Evolutionary conservation across 2,113 vertebrate species (phyloP), one percentile per base, ranked within the genome.

Genomic region (Limnothrissa miodon): DNA sequence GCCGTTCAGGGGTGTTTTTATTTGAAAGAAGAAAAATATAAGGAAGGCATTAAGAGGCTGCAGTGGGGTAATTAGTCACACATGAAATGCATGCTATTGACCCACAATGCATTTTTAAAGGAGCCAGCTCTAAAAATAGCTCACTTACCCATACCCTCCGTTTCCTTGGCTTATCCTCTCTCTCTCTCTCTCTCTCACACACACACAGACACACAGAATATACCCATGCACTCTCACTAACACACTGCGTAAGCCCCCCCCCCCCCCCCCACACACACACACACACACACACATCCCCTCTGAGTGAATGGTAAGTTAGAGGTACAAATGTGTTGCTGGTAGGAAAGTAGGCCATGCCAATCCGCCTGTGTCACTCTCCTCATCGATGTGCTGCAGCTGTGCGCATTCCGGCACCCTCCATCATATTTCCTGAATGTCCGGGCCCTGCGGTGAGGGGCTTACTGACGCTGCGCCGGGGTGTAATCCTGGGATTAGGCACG

Each of bases 401-500:
- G 51, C 19, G 23, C n/a, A 3, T 13, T 59, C 25, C 78, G 62
- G 25, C 25, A 80, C 25, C 82, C 82, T 85, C 82, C 39, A 48
- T 81, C 39, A 82, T n/a, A 33, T 39, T 82, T 82, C 78, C 81
- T 70, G 15, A 62, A 82, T 33, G 82, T 44, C 56, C 39, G 66
- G 25, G 13, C 66, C 66, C 66, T 3, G 29, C 29, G 39, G 48
- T 33, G 39, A 56, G 17, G 59, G 29, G 59, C 17, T 80, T 86
- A 86, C 81, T 84, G 83, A 86, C 87, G 78, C 81, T 88, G 83
- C 48, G 81, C 84, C 79, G 0, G 86, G 86, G 84, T 89, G 87
- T 93, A 94, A 94, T 94, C 93, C 91, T 59, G 79, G 90, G 92
- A 93, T 93, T 93, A 93, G 83, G 33, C 86, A 81, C 17, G 83